Evolutionary conservation across 1,140 invertebrate genomes (phyloP).

Genomic region (Mesaphorura yosii): DNA sequence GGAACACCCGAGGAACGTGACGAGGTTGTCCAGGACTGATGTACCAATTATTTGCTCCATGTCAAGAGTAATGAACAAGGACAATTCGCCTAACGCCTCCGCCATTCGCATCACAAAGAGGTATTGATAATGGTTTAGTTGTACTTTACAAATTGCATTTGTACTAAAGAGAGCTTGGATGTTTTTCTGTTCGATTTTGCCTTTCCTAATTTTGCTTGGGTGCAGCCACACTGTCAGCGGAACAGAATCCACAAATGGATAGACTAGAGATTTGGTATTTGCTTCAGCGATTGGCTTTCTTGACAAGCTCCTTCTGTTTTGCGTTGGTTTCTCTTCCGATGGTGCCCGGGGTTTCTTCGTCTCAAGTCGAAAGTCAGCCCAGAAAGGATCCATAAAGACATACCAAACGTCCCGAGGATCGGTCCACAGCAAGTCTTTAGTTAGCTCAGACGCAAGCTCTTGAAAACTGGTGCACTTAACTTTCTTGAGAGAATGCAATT

Average conservation of each 20-base stretch:
- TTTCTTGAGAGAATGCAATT: constrained; percentile 5
- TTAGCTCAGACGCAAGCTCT: constrained; percentile 35
- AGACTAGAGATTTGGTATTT: constrained; percentile 8
- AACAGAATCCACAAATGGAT: constrained; percentile 80
- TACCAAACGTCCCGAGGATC: constrained; percentile 79
- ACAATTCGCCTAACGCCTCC: constrained; percentile 67
- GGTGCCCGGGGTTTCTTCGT: constrained; percentile 7
- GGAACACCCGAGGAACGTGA: constrained; percentile 20
- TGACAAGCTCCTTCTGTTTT: constrained; percentile 1
- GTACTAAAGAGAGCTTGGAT: constrained; percentile 21
- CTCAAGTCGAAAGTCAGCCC: constrained; percentile 69
- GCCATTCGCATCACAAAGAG: constrained; percentile 71
- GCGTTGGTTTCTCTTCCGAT: background rate
- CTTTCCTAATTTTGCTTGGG: constrained; percentile 18
- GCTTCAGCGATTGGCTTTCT: background rate
- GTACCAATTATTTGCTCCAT: constrained; percentile 53
- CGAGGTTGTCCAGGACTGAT: constrained; percentile 26
- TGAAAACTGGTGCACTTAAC: constrained; percentile 19
- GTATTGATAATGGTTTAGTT: constrained; percentile 86
- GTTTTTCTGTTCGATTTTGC: constrained; percentile 8
- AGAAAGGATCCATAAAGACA: constrained; percentile 73
- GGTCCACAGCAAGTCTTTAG: constrained; percentile 61
- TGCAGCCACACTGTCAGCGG: constrained; percentile 71
- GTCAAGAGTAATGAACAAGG: constrained; percentile 66
- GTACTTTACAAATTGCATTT: constrained; percentile 48